Percentiles rank a stretch among this genome's conserved stretches.
phyloP scores from a whole-genome alignment of 2,113 vertebrate species.

The Paradoxurus hermaphroditus region DNA sequence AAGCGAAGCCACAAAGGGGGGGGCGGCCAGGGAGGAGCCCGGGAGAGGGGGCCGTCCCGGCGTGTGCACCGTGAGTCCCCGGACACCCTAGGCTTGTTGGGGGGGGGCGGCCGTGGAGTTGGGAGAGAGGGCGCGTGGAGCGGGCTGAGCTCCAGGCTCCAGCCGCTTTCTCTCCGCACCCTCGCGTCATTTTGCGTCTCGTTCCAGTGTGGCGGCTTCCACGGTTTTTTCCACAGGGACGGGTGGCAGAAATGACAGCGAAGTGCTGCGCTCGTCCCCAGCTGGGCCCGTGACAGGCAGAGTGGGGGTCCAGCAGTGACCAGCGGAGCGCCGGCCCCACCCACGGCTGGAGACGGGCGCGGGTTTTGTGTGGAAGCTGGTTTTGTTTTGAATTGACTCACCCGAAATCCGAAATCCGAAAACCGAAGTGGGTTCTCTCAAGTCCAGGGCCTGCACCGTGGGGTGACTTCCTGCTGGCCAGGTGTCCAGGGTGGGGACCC shows the following conservation, averaged over 20 bases:
- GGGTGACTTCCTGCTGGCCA: neutral
- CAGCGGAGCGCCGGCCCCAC: neutral
- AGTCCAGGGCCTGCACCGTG: accelerated
- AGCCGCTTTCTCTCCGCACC: neutral
- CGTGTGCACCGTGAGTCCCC: accelerated
- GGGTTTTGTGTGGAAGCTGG: neutral
- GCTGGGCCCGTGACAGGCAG: accelerated
- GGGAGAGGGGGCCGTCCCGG: neutral
- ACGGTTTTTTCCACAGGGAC: no score
- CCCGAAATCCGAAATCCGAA: no score
- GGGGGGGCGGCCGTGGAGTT: neutral
- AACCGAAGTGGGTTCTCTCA: accelerated
- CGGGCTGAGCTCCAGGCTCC: accelerated
- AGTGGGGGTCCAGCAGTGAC: neutral
- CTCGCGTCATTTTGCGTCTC: accelerated
- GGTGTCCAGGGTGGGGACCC: accelerated
- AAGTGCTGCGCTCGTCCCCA: neutral
- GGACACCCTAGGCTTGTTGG: accelerated
- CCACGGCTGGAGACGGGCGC: neutral
- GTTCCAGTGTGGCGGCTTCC: neutral
- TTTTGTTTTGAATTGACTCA: neutral
- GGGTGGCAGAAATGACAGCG: neutral
- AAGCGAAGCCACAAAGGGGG: accelerated
- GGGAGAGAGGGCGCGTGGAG: neutral
- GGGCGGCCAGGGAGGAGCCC: neutral